Percentiles rank a stretch among this genome's conserved stretches.
phyloP scores from a whole-genome alignment of 2,797 vertebrate species.

The Loriculus beryllinus region DNA sequence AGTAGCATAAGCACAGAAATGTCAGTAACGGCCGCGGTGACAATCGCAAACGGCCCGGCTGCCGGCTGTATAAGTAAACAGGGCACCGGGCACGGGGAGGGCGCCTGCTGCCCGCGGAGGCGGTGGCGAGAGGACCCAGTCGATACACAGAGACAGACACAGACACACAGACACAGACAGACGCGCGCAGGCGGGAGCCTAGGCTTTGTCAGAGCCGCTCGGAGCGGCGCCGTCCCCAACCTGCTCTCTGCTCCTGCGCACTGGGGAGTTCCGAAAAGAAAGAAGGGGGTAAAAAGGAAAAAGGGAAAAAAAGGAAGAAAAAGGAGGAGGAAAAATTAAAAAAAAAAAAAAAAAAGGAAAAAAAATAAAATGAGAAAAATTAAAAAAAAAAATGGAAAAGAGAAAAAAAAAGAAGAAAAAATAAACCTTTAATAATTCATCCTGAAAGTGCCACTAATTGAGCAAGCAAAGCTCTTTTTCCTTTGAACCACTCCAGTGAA shows the following conservation, averaged over 20 bases:
- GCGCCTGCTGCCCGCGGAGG: background rate
- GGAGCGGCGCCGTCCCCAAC: background rate
- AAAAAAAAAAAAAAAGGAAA: accelerated
- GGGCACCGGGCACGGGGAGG: background rate
- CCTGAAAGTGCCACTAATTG: background rate
- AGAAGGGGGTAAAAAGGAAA: accelerated
- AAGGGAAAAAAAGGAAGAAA: accelerated
- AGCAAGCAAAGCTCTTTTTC: background rate
- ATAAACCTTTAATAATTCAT: background rate
- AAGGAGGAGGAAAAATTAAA: no score
- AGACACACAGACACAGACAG: background rate
- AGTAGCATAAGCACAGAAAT: background rate
- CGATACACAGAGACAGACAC: background rate
- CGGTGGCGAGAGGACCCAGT: background rate
- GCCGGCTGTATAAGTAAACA: background rate
- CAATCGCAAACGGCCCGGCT: background rate
- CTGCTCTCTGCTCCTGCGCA: background rate
- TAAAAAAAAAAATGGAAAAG: accelerated
- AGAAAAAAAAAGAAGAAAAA: accelerated
- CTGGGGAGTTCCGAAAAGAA: background rate
- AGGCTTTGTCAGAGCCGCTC: background rate
- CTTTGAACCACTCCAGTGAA: background rate
- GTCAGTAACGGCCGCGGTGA: background rate
- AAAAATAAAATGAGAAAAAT: background rate
- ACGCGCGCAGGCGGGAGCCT: background rate